Conservation (phyloP, 2,888 invertebrate genomes). For the Eretmocerus hayati region DNA sequence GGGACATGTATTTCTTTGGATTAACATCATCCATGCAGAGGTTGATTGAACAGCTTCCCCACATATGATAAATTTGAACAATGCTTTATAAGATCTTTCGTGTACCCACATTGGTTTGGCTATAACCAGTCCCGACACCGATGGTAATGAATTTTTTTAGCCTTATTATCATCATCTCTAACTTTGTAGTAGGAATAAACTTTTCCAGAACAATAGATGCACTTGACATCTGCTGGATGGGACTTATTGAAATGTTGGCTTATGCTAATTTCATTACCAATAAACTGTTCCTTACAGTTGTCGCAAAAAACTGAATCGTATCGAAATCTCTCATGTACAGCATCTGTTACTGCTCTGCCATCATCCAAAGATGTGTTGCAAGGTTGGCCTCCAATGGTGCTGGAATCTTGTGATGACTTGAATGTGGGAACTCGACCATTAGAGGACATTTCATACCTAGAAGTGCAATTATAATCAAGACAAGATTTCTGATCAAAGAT, state of each 20-base stretch:
- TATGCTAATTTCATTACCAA: slow-evolving; percentile 30
- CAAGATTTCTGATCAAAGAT: no score
- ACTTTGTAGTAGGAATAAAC: slow-evolving; percentile 33
- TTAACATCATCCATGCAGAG: background rate
- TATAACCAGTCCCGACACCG: slow-evolving; percentile 27
- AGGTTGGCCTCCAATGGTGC: background rate
- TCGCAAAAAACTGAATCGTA: slow-evolving; percentile 31
- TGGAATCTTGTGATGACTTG: background rate
- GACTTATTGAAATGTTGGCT: slow-evolving; percentile 33
- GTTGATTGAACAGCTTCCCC: no score
- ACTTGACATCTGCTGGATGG: slow-evolving; percentile 30
- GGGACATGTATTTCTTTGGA: slow-evolving; percentile 3
- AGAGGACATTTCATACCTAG: slow-evolving; percentile 18
- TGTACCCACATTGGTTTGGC: no score
- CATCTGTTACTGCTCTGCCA: slow-evolving; percentile 35
- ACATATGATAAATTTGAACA: no score
- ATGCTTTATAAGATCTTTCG: no score
- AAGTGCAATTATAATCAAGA: no score
- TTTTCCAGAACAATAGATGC: slow-evolving; percentile 36
- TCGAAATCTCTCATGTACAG: slow-evolving; percentile 37
- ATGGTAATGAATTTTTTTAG: slow-evolving; percentile 30
- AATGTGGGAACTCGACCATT: slow-evolving; percentile 8
- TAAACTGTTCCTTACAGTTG: slow-evolving; percentile 30
- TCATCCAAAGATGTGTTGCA: slow-evolving; percentile 1
- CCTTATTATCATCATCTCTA: slow-evolving; percentile 20